Evolutionary conservation across 1,140 invertebrate species (phyloP).

Genomic region (Platyura marginata): DNA sequence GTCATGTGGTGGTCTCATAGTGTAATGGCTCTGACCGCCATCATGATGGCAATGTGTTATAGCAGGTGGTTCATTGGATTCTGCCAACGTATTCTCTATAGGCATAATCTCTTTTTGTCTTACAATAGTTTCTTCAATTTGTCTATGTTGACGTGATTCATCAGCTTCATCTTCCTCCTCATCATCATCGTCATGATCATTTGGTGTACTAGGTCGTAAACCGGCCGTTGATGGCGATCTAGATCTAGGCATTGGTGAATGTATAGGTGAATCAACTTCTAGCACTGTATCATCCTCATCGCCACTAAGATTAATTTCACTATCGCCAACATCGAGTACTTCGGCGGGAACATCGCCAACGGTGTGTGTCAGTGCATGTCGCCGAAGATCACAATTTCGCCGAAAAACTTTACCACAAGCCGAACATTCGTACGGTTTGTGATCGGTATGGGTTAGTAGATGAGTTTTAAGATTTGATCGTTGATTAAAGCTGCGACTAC

Average conservation of each 20-base stretch:
- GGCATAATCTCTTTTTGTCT: constrained; percentile 6
- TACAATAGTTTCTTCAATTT: constrained; percentile 20
- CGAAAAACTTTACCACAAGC: constrained; percentile 77
- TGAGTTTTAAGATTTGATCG: constrained; percentile 86
- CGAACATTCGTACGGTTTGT: constrained; percentile 85
- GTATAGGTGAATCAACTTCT: constrained; percentile 34
- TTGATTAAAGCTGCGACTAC: constrained; percentile 75
- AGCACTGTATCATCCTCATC: constrained; percentile 35
- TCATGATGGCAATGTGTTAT: constrained; percentile 45
- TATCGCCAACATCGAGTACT: constrained; percentile 37
- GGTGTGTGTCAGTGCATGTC: constrained; percentile 69
- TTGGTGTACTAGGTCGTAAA: constrained; percentile 4
- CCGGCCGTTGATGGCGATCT: constrained; percentile 27
- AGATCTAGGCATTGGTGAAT: constrained; percentile 31
- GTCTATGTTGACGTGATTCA: constrained; percentile 15
- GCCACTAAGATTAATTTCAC: constrained; percentile 30
- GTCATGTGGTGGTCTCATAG: constrained; percentile 37
- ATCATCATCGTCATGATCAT: constrained; percentile 7
- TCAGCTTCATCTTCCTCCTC: constrained; percentile 9
- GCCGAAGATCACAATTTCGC: constrained; percentile 64
- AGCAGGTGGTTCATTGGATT: constrained; percentile 20
- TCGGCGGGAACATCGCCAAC: constrained; percentile 62
- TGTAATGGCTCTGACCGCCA: constrained; percentile 37
- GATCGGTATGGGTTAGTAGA: constrained; percentile 84
- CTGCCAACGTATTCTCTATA: neutral